Evolutionary conservation across 2,113 vertebrate species (phyloP).

Genomic region (Prinia subflava): DNA sequence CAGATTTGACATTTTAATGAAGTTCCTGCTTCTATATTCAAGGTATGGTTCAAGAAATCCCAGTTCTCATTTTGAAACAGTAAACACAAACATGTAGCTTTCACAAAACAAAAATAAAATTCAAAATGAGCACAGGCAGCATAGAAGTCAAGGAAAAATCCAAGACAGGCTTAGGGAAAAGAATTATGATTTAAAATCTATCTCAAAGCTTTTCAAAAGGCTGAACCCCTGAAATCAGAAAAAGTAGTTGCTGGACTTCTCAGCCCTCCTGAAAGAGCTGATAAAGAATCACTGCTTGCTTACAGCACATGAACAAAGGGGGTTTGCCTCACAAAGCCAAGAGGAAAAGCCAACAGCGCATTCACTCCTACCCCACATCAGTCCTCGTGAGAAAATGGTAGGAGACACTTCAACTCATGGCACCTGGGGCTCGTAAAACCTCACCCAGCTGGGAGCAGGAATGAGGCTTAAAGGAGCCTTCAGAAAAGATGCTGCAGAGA

Average conservation of each 20-base stretch:
- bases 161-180: background rate
- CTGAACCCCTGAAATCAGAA: background rate
- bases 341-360: background rate
- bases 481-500: background rate
- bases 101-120: background rate
- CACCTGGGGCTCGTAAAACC: background rate
- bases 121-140: background rate
- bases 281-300: background rate
- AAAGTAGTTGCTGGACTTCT: background rate
- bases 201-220: background rate
- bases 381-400: background rate
- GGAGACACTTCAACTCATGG: background rate
- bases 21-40: background rate
- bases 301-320: accelerated
- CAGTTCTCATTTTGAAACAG: background rate
- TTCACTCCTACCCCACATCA: too few species aligned
- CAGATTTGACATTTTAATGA: background rate
- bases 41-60: background rate
- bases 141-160: background rate
- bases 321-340: background rate
- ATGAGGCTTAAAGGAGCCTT: background rate
- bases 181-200: background rate
- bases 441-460: background rate
- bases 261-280: background rate
- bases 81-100: background rate